Percentiles rank a stretch among this genome's conserved stretches.
phyloP scores from a whole-genome alignment of 2,888 invertebrate species.

The Zhuqinia jingwanae region DNA sequence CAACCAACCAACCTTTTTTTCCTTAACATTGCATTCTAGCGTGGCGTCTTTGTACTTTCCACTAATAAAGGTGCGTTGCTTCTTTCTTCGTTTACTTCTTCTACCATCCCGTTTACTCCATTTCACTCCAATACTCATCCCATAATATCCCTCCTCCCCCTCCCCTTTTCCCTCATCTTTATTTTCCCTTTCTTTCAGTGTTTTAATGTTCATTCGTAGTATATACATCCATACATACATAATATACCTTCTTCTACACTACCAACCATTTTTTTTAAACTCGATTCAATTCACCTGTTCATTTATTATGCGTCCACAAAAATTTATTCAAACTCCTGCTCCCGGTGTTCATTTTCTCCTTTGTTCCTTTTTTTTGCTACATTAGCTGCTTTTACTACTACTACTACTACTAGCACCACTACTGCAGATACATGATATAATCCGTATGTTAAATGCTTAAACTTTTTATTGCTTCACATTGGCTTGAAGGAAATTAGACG shows the following conservation, averaged over 20 bases:
- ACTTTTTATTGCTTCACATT: constrained; percentile 19
- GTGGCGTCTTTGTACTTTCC: constrained; percentile 33
- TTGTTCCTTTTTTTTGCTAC: neutral
- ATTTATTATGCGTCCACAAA: constrained; percentile 44
- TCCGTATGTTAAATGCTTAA: constrained; percentile 36
- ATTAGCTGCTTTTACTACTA: constrained; percentile 22
- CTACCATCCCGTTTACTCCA: constrained; percentile 18
- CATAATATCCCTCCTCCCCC: neutral
- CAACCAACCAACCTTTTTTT: constrained; percentile 37
- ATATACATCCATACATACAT: no score
- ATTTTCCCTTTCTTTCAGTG: constrained; percentile 3
- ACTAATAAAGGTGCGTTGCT: constrained; percentile 45
- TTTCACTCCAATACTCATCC: constrained; percentile 5
- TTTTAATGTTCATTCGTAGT: neutral
- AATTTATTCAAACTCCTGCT: neutral
- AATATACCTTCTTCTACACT: no score
- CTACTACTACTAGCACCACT: neutral
- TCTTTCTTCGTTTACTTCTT: constrained; percentile 15
- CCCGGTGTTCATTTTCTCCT: constrained; percentile 31
- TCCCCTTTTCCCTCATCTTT: neutral
- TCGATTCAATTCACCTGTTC: constrained; percentile 47
- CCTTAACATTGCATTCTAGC: neutral
- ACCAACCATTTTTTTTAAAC: no score
- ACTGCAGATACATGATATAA: no score
- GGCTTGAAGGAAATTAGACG: constrained; percentile 41